These are phyloP conservation scores for Numenius arquata DNA, from an alignment of 2,113 vertebrate genomes.

Conservation along the genomic window DNA sequence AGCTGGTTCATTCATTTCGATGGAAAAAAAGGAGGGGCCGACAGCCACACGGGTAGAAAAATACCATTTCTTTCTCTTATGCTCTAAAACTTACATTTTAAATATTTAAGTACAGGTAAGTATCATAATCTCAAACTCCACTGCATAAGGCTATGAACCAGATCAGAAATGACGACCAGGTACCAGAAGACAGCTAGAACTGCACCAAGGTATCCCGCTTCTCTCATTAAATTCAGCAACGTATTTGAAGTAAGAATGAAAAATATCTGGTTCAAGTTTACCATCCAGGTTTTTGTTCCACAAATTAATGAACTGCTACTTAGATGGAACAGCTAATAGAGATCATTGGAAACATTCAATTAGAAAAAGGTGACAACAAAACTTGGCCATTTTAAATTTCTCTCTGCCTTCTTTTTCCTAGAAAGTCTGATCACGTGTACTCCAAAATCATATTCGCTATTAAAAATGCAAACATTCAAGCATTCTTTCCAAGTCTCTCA, in stretches of 20 bases:
- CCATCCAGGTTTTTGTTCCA: neutral
- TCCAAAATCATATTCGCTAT: conserved; percentile 23
- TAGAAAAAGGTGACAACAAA: neutral
- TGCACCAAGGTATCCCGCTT: neutral
- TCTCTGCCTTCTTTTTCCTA: neutral
- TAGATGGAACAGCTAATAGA: neutral
- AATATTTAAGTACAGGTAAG: neutral
- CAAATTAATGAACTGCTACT: neutral
- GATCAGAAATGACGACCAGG: neutral
- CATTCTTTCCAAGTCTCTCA: conserved; percentile 44
- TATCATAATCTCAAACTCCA: neutral
- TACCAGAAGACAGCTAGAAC: neutral
- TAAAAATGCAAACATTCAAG: conserved; percentile 45
- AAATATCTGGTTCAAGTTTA: neutral
- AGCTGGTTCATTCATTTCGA: neutral
- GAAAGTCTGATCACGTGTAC: neutral
- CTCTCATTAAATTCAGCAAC: neutral
- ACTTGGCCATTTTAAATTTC: neutral
- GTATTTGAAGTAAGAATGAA: neutral
- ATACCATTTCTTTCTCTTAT: neutral
- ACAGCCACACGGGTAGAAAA: neutral
- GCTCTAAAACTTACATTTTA: neutral
- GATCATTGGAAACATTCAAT: neutral
- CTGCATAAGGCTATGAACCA: neutral
- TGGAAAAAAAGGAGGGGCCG: neutral